A percentile compares a stretch with the other conserved stretches of the same genome.
phyloP scores from a whole-genome alignment of 1,140 invertebrate genomes.

The Trichonephila inaurata region DNA sequence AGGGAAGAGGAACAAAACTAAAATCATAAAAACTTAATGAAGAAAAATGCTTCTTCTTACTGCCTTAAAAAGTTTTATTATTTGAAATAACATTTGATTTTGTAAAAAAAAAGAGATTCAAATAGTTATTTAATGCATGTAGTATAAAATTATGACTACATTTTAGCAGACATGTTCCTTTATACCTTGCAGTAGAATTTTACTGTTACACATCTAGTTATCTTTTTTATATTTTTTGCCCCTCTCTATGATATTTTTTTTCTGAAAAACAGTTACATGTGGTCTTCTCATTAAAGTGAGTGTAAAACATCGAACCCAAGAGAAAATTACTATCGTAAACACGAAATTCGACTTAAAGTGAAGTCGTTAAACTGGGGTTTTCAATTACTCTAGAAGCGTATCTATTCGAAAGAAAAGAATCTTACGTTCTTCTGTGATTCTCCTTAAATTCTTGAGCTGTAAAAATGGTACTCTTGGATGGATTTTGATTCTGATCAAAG shows the following conservation, averaged over 20 bases:
- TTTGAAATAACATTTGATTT: too few species aligned
- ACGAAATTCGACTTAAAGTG: conserved; percentile 50
- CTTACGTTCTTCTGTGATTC: conserved; percentile 8
- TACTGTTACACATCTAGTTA: too few species aligned
- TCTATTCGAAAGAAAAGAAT: conserved; percentile 1
- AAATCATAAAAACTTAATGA: too few species aligned
- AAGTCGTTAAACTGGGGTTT: conserved; percentile 17
- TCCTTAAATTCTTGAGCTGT: conserved; percentile 10
- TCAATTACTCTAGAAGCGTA: background rate
- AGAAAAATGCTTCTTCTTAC: too few species aligned
- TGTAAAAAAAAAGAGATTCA: too few species aligned
- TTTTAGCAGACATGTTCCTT: too few species aligned
- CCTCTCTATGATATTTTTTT: background rate
- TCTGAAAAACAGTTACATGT: conserved; percentile 2
- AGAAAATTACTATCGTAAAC: conserved; percentile 48
- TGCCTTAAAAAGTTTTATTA: too few species aligned
- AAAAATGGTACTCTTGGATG: conserved; percentile 1
- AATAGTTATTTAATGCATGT: too few species aligned
- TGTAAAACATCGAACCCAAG: background rate
- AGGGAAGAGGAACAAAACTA: too few species aligned
- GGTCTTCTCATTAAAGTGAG: conserved; percentile 10
- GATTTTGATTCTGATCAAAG: background rate
- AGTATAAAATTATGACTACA: too few species aligned
- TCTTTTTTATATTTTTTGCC: too few species aligned
- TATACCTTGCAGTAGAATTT: too few species aligned